These are phyloP conservation scores for Ageneiosus marmoratus DNA, from an alignment of 2,113 vertebrate species.

Conservation along the genomic window DNA sequence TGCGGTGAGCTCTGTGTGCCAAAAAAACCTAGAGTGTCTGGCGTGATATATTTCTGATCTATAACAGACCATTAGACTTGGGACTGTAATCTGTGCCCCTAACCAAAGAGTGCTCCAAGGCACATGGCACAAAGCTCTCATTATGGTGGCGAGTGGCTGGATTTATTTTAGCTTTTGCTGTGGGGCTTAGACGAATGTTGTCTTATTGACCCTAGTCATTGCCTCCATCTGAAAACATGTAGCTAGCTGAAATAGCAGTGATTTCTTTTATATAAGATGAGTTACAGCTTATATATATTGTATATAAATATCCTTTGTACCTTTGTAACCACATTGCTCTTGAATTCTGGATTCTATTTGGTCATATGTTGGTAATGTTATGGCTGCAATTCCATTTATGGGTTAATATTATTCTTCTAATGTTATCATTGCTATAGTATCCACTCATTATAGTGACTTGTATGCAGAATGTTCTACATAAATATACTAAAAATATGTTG, in stretches of 20 bases:
- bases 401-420: background rate
- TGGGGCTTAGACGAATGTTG: constrained; percentile 2
- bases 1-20: constrained; percentile 16
- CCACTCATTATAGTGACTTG: background rate
- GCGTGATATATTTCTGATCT: constrained; percentile 36
- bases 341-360: background rate
- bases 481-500: background rate
- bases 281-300: background rate
- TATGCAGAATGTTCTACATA: background rate
- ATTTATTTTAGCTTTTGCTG: constrained; percentile 13
- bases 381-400: background rate
- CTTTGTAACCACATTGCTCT: background rate
- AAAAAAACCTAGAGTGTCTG: constrained; percentile 29
- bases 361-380: background rate
- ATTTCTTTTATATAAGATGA: background rate
- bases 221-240: background rate
- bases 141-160: background rate
- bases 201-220: constrained; percentile 6
- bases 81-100: background rate
- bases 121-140: constrained; percentile 6
- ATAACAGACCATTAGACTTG: constrained; percentile 3
- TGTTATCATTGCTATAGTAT: background rate
- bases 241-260: background rate
- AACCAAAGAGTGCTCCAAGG: background rate
- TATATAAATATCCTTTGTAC: background rate